Base-by-base conservation (phyloP, 2,113 vertebrate genomes). In the Nematolebias whitei region DNA sequence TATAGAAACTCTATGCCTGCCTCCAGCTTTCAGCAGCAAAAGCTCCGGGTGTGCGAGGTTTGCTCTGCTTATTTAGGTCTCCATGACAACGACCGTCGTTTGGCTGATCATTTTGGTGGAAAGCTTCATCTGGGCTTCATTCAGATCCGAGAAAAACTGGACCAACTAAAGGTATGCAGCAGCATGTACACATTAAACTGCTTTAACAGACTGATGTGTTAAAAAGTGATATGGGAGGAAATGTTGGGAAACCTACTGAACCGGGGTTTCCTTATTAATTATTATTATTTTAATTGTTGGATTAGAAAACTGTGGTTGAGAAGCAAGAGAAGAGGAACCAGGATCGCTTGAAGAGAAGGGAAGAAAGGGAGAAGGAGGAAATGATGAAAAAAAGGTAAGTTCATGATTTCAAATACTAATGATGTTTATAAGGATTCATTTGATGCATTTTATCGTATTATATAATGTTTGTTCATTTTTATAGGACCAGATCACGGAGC, bases 1-100 rank as follows among this genome's bases (percentile, higher is more conserved):
- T 99, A 99, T 87, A 91, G 98, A 76, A 99, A 99, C 88, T 99
- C 97, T 12, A 99, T 99, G 98, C 98, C 97, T 3, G 98, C 98
- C 1, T 99, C 97, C 79, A 99, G 98, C 80, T 99, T 98, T 85
- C 96, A 99, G 66, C 98, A 99, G 87, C 96, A 99, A 91, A 99
- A 99, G 79, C 92, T 99, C 63, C 94, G 98, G 1, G 97, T 99
- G 29, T 99, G 98, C 69, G 98, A 99, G 86, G 97, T 99, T 62
- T 99, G 98, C 64, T 99, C 97, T 1, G 98, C 98, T 1, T 99
- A 99, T 85, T 93, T 99, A 24, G 98, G 98, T 80, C 96, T 99
- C 79, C 98, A 99, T 77, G 98, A 99, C 90, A 99, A 99, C 0
- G 98, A 99, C 82, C 95, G 97, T 3, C 96, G 98, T 16, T 91